These are phyloP conservation scores for Coranthus polyacanthus DNA, from an alignment of 2,797 vertebrate species.

Conservation along the genomic window DNA sequence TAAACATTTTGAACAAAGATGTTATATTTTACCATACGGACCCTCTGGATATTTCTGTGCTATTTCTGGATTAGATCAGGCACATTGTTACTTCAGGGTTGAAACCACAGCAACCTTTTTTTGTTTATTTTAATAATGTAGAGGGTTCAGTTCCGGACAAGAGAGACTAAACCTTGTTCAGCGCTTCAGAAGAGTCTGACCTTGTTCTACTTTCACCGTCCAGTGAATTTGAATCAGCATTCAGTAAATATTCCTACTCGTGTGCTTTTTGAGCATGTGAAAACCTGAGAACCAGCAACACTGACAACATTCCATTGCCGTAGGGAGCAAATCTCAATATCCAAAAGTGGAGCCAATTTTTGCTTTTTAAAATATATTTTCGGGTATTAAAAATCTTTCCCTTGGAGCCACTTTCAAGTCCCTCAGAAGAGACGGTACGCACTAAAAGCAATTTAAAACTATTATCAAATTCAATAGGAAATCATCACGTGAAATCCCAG, in stretches of 20 bases:
- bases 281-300: neutral
- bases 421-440: neutral
- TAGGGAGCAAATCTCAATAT: neutral
- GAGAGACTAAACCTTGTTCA: neutral
- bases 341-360: neutral
- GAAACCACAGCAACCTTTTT: neutral
- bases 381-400: too few relatives aligned
- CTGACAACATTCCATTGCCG: neutral
- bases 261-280: slow-evolving; percentile 12
- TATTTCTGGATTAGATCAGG: slow-evolving; percentile 32
- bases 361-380: too few relatives aligned
- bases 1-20: slow-evolving; percentile 81
- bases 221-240: slow-evolving; percentile 30
- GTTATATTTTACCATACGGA: slow-evolving; percentile 60
- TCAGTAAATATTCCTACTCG: slow-evolving; percentile 35
- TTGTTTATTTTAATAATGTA: neutral
- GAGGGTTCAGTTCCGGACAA: neutral
- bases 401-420: too few relatives aligned
- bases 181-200: slow-evolving; percentile 8
- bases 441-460: neutral
- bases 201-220: slow-evolving; percentile 26
- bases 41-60: slow-evolving; percentile 49
- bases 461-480: neutral
- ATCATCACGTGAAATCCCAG: neutral
- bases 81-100: slow-evolving; percentile 7